These are phyloP conservation scores for Cephus rjabovi DNA, from an alignment of 2,888 invertebrate species.

Conservation along the genomic window DNA sequence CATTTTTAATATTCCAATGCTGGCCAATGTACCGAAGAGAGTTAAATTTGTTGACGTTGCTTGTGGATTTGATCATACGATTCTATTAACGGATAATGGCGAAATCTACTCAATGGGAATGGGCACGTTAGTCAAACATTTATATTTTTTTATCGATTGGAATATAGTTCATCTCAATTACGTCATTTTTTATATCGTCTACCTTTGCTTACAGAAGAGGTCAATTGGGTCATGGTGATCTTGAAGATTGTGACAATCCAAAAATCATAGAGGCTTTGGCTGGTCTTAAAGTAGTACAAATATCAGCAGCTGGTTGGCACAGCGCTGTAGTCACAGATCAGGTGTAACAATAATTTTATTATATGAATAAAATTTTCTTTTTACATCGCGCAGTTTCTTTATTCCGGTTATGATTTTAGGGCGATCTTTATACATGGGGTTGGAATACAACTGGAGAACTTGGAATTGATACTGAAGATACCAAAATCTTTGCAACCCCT, in stretches of 20 bases:
- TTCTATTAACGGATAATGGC: constrained; percentile 78
- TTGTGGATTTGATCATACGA: constrained; percentile 85
- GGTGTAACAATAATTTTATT: constrained; percentile 33
- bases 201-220: constrained; percentile 75
- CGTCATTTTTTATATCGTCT: not conserved
- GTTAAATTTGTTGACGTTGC: constrained; percentile 73
- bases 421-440: constrained; percentile 91
- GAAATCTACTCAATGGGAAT: constrained; percentile 85
- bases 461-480: constrained; percentile 71
- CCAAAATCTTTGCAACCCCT: constrained; percentile 66
- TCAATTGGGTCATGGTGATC: constrained; percentile 85
- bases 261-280: constrained; percentile 78
- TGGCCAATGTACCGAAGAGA: constrained; percentile 69
- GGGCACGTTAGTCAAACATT: constrained; percentile 76
- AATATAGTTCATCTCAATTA: not conserved
- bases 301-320: constrained; percentile 91
- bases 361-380: not conserved
- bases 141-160: not conserved
- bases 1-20: constrained; percentile 74
- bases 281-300: constrained; percentile 77
- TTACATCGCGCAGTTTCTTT: not conserved
- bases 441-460: constrained; percentile 91
- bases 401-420: constrained; percentile 59
- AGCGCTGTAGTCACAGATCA: constrained; percentile 80
- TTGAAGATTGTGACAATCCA: constrained; percentile 75